A percentile compares a stretch with the other conserved stretches of the same genome.
These are phyloP conservation scores for Arrhamphus sclerolepis DNA, from an alignment of 2,797 vertebrate species.

Conservation along the genomic window DNA sequence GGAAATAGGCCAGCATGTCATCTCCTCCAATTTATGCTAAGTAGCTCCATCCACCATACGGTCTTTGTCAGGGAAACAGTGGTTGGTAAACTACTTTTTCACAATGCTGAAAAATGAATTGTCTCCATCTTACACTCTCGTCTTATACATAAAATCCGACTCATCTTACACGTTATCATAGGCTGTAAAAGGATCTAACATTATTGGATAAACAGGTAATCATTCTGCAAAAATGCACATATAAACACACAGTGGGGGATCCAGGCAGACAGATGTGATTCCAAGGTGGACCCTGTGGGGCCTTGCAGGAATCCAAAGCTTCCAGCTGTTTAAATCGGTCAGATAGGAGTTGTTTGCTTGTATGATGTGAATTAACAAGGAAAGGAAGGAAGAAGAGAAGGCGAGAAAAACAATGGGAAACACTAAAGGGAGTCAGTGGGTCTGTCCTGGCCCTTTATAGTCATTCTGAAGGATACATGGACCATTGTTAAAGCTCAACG, in stretches of 20 bases:
- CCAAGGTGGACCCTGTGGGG: constrained; percentile 25
- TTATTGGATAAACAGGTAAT: constrained; percentile 51
- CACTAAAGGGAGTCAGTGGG: background rate
- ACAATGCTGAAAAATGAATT: constrained; percentile 47
- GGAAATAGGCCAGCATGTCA: constrained; percentile 48
- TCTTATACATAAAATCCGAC: constrained; percentile 59
- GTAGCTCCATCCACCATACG: constrained; percentile 39
- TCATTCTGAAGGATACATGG: background rate
- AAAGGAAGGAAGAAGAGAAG: background rate
- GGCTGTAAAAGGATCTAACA: constrained; percentile 38
- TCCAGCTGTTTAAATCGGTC: constrained; percentile 55
- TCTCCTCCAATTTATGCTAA: constrained; percentile 49
- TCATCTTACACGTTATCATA: constrained; percentile 32
- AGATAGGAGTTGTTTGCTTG: constrained; percentile 24
- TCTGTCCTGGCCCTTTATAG: constrained; percentile 8
- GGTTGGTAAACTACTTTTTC: constrained; percentile 52
- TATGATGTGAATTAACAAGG: constrained; percentile 18
- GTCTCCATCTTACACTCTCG: constrained; percentile 40
- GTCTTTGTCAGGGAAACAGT: constrained; percentile 47
- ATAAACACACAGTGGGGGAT: constrained; percentile 27
- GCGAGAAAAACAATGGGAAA: background rate
- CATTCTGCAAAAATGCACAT: constrained; percentile 10
- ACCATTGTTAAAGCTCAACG: constrained; percentile 21
- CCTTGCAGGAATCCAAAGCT: constrained; percentile 23
- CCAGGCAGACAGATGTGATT: constrained; percentile 21